Evolutionary conservation across 2,797 vertebrate genomes (phyloP).

Genomic region (Enteromius treurensis): DNA sequence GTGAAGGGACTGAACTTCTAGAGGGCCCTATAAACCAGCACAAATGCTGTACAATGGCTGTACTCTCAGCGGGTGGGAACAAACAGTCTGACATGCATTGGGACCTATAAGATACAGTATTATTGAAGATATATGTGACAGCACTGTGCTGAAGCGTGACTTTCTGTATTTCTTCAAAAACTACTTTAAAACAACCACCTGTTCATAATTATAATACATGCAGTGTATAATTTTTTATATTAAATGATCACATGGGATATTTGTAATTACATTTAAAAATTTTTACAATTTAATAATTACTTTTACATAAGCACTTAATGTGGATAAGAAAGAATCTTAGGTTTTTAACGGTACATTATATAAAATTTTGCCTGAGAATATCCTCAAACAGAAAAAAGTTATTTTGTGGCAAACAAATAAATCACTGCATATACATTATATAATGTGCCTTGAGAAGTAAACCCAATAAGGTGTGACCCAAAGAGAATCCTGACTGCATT

Average conservation of each 20-base stretch:
- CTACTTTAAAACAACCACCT: not conserved
- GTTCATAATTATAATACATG: not conserved
- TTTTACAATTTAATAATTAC: no score
- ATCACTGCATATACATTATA: not conserved
- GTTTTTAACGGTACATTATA: not conserved
- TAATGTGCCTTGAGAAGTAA: not conserved
- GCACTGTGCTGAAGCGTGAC: not conserved
- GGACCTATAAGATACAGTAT: not conserved
- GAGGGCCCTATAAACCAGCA: slow-evolving; percentile 11
- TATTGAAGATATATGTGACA: not conserved
- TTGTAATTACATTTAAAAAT: not conserved
- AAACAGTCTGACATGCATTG: not conserved
- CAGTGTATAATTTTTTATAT: not conserved
- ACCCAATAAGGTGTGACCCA: not conserved
- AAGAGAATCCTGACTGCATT: not conserved
- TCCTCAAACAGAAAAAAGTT: not conserved
- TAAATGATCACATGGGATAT: not conserved
- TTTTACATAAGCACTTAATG: not conserved
- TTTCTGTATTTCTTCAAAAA: not conserved
- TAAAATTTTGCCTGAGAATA: not conserved
- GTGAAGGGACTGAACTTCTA: not conserved
- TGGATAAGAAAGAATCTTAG: not conserved
- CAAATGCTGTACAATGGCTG: not conserved
- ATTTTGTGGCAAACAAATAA: not conserved
- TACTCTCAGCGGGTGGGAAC: not conserved